Evolutionary conservation across 2,113 vertebrate species (phyloP).

Genomic region (Cynoglossus semilaevis): DNA sequence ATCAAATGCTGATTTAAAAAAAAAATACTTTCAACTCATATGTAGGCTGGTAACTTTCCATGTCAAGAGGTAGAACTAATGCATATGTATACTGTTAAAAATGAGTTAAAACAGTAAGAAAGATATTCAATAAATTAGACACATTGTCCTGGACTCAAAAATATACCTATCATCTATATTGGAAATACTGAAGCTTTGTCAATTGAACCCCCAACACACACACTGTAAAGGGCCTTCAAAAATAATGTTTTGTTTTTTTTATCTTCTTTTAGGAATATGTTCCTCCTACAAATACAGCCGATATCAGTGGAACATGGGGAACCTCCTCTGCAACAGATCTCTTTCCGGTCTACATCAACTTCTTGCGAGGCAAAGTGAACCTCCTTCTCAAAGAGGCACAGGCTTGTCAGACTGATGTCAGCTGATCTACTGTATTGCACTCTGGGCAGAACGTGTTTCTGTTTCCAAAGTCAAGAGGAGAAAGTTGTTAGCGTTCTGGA

Average conservation of each 20-base stretch:
- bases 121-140: too few relatives aligned
- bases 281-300: slow-evolving; percentile 42
- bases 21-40: too few relatives aligned
- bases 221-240: too few relatives aligned
- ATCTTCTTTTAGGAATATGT: slow-evolving; percentile 65
- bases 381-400: slow-evolving; percentile 70
- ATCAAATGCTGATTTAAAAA: too few relatives aligned
- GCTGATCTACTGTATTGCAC: slow-evolving; percentile 59
- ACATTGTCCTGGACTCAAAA: too few relatives aligned
- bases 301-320: slow-evolving; percentile 62
- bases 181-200: too few relatives aligned
- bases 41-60: too few relatives aligned
- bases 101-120: too few relatives aligned
- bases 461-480: slow-evolving; percentile 41
- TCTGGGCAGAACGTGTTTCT: slow-evolving; percentile 46
- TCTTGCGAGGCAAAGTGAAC: slow-evolving; percentile 78
- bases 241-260: neutral
- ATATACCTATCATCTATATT: too few relatives aligned
- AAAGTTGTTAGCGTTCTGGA: slow-evolving; percentile 49
- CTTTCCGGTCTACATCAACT: slow-evolving; percentile 76
- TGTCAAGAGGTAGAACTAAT: too few relatives aligned
- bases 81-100: too few relatives aligned
- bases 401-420: slow-evolving; percentile 69
- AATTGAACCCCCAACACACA: too few relatives aligned
- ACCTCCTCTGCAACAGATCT: slow-evolving; percentile 68